Base-by-base conservation (phyloP, 1,140 invertebrate genomes). In the Hycleus phaleratus region DNA sequence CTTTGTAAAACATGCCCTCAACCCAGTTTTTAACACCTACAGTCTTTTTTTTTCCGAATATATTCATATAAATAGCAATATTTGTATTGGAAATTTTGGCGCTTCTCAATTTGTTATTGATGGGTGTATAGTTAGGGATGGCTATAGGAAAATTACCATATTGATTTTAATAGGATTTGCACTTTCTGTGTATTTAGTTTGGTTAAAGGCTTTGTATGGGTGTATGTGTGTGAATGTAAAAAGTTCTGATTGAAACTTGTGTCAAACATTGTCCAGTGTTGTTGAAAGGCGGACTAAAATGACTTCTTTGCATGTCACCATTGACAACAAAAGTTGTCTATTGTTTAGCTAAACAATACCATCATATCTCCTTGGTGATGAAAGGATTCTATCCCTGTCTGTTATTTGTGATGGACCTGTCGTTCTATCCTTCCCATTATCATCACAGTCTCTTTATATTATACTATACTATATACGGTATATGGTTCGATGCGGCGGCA, bases 301-400 rank as follows among this genome's bases (percentile, higher is more conserved):
- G 67, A 68, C 67, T 68, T 68, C 67, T 68, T 68, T 68, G 67
- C 67, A 68, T 68, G 67, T 68, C 67, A 68, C 65, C 66, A 68
- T 68, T 68, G 67, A 68, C 67, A 68, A 68, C 67, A 68, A 68
- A 68, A 68, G 67, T 68, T 68, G 65, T 64, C 67, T 59, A 68
- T 68, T 68, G 67, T 68, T 67, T 68, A 64, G 62, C 67, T 68
- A 68, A 68, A 68, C 67, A 68, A 68, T 68, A 49, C 67, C 67
- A 66, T 68, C 66, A 68, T 66, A 68, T 68, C 66, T 68, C 64
- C 64, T 64, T 66, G 66, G 66, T 68, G 66, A 68, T 68, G 66
- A 68, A 68, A 68, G 60, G 66, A 52, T 61, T 57, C 44, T 57
- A 46, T 66, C 62, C 64, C 59, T 65, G 54, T 66, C 59, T 39